Base-by-base conservation (phyloP, 2,113 vertebrate species). In the Manacus vitellinus region DNA sequence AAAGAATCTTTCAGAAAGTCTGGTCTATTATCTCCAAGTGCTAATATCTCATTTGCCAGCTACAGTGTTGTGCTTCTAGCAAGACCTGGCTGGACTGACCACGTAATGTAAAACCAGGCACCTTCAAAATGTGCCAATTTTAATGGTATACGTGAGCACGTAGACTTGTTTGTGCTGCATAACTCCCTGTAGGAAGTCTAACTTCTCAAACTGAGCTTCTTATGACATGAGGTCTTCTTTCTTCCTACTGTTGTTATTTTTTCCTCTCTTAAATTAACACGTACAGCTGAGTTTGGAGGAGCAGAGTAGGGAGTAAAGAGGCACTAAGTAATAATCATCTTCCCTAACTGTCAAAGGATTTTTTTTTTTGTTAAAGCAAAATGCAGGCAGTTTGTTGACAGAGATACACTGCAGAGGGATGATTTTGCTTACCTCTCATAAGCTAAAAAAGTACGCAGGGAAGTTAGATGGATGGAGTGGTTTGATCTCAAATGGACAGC, bases 401-500 rank as follows among this genome's bases (percentile, higher is more conserved):
- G 94, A 35, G 47, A 73, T 31, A 15, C 0, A 1, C 55, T 90
- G 90, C 74, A 68, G 61, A 93, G 85, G 30, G 33, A 58, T 24
- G 86, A 10, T 44, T 66, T 71, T 49, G 55, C 54, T 67, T 72
- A 77, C 49, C 18, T 83, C 82, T 88, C 71, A 12, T 6, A 81
- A 85, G 78, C 54, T 76, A 28, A 70, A 78, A 9, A 82, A 75
- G 39, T 19, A 70, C 39, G 68, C 21, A 91, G 79, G 18, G 93
- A 63, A 96, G 92, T n/a, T 75, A 70, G 61, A 68, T 1, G 43
- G 65, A 66, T 54, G 59, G 58, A 44, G 28, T 17, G 73, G 72
- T 88, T 93, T 95, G 79, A 91, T 96, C 94, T 94, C 58, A 82
- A 89, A 66, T 17, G 96, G 95, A 83, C 90, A 93, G 62, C 46